A percentile compares a stretch with the other conserved stretches of the same genome.
These are phyloP conservation scores for Balanococcus diminutus DNA, from an alignment of 2,888 invertebrate species.

Conservation along the genomic window DNA sequence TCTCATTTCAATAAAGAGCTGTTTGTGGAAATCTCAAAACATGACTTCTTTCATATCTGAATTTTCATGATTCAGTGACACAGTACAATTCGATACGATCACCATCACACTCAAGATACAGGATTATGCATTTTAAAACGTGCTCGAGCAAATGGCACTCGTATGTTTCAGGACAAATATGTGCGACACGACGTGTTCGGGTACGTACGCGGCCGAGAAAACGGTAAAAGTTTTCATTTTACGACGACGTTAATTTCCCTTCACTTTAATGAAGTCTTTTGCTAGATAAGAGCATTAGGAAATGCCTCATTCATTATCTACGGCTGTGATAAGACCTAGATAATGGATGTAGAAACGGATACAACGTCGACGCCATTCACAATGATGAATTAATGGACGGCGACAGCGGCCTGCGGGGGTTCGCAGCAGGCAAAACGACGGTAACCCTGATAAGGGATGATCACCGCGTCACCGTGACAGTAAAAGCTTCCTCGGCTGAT, in stretches of 20 bases:
- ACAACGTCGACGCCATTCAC: not conserved
- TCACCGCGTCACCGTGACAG: constrained; percentile 37
- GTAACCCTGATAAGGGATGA: constrained; percentile 38
- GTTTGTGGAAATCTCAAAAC: no score
- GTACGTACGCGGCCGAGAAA: not conserved
- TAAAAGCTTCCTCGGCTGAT: not conserved
- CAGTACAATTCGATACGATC: no score
- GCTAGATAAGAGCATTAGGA: constrained; percentile 40
- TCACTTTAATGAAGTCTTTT: constrained; percentile 43
- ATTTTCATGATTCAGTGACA: no score
- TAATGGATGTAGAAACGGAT: constrained; percentile 28
- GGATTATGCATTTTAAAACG: no score
- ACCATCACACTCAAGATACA: no score
- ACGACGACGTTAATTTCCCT: constrained; percentile 33
- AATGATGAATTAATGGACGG: constrained; percentile 37
- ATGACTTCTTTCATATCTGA: no score
- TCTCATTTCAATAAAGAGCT: no score
- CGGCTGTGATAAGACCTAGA: constrained; percentile 31
- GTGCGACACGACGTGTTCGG: not conserved
- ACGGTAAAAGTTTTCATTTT: constrained; percentile 29
- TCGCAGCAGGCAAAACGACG: no score
- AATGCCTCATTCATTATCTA: constrained; percentile 43
- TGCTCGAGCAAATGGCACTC: no score
- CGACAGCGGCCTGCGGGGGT: not conserved
- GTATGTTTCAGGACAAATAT: not conserved